phyloP scores from a whole-genome alignment of 2,797 vertebrate genomes.

The Halcyon badia region DNA sequence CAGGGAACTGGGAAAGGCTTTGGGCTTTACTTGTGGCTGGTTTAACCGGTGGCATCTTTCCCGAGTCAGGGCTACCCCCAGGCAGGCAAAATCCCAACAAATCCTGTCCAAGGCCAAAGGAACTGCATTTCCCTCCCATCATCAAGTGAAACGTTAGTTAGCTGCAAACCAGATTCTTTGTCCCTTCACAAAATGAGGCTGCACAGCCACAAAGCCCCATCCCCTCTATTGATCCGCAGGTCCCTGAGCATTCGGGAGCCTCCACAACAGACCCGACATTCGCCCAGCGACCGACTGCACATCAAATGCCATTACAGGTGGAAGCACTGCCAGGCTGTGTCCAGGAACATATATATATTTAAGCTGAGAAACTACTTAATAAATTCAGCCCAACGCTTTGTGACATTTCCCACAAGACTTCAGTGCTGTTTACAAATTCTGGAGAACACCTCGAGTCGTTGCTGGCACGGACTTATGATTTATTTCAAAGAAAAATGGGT shows the following conservation, averaged over 20 bases:
- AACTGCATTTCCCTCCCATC: background rate
- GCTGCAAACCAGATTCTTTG: background rate
- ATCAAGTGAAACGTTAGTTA: background rate
- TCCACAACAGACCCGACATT: background rate
- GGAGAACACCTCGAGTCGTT: slow-evolving; percentile 75
- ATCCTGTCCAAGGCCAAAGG: background rate
- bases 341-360: slow-evolving; percentile 38
- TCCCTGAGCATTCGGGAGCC: background rate
- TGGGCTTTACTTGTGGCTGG: background rate
- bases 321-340: slow-evolving; percentile 19
- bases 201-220: background rate
- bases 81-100: background rate
- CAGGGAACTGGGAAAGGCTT: background rate
- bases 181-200: background rate
- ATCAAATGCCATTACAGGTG: slow-evolving; percentile 49
- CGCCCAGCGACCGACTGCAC: background rate
- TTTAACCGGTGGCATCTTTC: background rate
- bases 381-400: slow-evolving; percentile 72
- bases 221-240: background rate
- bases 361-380: slow-evolving; percentile 73
- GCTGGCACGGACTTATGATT: slow-evolving; percentile 77
- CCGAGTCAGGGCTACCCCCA: background rate
- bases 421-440: slow-evolving; percentile 80
- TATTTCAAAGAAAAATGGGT: slow-evolving; percentile 83
- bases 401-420: slow-evolving; percentile 80